Percentiles rank a stretch among this genome's conserved stretches.
Evolutionary conservation across 2,888 invertebrate species (phyloP).

Genomic region (Seira ritae): DNA sequence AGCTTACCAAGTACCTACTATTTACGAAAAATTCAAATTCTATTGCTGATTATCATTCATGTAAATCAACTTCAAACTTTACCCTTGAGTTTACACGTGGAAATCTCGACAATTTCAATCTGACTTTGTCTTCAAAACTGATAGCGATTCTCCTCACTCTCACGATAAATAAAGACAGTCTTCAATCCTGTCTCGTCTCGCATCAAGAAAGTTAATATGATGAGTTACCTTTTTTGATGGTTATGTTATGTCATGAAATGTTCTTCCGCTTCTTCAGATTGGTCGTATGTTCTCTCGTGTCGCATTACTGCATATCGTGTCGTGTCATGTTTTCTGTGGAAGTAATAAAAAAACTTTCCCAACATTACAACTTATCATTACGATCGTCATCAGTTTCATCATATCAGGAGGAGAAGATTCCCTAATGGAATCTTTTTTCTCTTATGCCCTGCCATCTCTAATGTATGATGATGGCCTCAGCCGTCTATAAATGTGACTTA

Average conservation of each 20-base stretch:
- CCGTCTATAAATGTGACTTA: conserved; percentile 26
- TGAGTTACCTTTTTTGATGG: conserved; percentile 57
- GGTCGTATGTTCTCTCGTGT: neutral
- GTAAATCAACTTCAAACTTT: neutral
- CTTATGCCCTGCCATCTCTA: neutral
- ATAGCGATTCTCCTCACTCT: neutral
- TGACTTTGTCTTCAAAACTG: neutral
- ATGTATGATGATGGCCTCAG: neutral
- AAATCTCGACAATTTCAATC: no score
- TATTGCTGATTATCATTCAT: neutral
- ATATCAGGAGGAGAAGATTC: conserved; percentile 42
- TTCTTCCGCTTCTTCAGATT: neutral
- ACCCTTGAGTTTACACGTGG: no score
- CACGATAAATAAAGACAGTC: neutral
- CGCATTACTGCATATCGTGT: neutral
- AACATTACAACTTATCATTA: conserved; percentile 51
- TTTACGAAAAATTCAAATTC: no score
- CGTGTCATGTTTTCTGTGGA: neutral
- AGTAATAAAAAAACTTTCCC: conserved; percentile 27
- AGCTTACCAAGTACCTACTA: no score
- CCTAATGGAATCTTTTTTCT: conserved; percentile 39
- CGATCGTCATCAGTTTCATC: conserved; percentile 31
- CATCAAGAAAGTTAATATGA: conserved; percentile 29
- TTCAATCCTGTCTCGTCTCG: neutral
- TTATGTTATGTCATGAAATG: conserved; percentile 44